Conservation (phyloP, 1,140 invertebrate species). For the Chlorops oryzae region DNA sequence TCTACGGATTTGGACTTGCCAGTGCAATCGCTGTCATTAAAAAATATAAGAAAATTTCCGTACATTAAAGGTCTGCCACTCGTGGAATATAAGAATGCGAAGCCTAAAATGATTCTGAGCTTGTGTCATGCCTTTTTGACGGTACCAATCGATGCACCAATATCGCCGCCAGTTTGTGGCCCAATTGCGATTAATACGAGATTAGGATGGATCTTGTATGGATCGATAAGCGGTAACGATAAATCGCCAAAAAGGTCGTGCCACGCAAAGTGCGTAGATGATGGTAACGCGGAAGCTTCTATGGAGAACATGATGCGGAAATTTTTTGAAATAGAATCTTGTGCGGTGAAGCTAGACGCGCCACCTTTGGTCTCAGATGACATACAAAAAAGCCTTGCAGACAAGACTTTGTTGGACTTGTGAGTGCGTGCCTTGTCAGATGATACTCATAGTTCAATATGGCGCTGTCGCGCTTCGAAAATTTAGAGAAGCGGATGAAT, state of each 20-base stretch:
- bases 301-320: no score
- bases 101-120: not conserved
- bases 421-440: slow-evolving; percentile 4
- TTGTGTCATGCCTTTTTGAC: not conserved
- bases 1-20: not conserved
- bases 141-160: no score
- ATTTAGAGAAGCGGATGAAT: slow-evolving; percentile 3
- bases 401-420: not conserved
- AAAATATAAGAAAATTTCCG: not conserved
- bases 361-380: not conserved
- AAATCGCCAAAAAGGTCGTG: no score
- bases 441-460: slow-evolving; percentile 9
- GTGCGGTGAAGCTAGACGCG: not conserved
- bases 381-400: not conserved
- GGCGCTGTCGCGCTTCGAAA: not conserved
- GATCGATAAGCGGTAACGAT: not conserved
- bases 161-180: not conserved
- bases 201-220: slow-evolving; percentile 8
- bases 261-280: no score
- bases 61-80: slow-evolving; percentile 2
- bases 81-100: not conserved
- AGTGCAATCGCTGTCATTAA: not conserved
- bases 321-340: slow-evolving; percentile 5
- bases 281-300: no score
- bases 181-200: not conserved